Evolutionary conservation across 2,797 vertebrate species (phyloP).

Genomic region (Gymnocypris eckloni): DNA sequence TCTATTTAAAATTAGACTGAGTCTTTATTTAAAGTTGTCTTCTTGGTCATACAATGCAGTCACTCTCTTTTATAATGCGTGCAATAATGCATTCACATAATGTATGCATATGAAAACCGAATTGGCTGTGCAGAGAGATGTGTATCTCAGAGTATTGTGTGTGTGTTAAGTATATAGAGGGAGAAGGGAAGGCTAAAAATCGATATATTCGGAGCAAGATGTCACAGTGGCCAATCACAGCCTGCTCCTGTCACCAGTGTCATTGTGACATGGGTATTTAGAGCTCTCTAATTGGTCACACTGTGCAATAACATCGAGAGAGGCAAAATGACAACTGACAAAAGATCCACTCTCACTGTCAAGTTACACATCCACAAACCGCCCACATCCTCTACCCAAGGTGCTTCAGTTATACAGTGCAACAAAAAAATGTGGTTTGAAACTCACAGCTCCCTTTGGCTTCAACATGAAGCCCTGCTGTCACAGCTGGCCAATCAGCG

Average conservation of each 20-base stretch:
- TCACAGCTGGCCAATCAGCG: conserved; percentile 54
- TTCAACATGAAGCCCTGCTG: conserved; percentile 14
- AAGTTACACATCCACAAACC: conserved; percentile 45
- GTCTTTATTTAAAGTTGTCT: not conserved
- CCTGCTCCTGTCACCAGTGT: conserved; percentile 31
- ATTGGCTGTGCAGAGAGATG: conserved; percentile 3
- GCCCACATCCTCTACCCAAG: conserved; percentile 41
- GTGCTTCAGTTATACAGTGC: conserved; percentile 3
- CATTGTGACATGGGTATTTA: conserved; percentile 36
- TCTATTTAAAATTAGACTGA: not conserved
- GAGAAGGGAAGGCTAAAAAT: conserved; percentile 8
- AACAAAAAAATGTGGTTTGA: not conserved
- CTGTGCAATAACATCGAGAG: conserved; percentile 30
- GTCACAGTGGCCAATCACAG: conserved; percentile 35
- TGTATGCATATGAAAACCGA: not conserved
- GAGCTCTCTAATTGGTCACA: conserved; percentile 59
- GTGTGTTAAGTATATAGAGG: not conserved
- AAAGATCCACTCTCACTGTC: conserved; percentile 29
- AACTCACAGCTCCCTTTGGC: conserved; percentile 16
- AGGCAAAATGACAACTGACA: conserved; percentile 43
- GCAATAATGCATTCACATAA: not conserved
- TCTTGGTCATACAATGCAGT: not conserved
- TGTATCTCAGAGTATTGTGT: not conserved
- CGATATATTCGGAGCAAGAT: not conserved
- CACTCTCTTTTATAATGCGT: not conserved